phyloP scores from a whole-genome alignment of 2,797 vertebrate species.

The Ispidina picta region DNA sequence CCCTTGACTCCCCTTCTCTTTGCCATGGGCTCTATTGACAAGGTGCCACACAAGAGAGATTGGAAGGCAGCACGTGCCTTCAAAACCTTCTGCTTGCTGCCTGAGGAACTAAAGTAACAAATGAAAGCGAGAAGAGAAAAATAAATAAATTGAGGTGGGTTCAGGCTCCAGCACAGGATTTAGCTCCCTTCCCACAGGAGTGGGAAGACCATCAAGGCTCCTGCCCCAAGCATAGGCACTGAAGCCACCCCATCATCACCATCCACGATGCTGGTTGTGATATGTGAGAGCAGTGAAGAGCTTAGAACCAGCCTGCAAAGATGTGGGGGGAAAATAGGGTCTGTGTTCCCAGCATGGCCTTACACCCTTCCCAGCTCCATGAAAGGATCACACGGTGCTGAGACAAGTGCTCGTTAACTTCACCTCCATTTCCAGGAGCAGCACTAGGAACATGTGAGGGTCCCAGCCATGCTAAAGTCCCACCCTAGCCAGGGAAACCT shows the following conservation, averaged over 20 bases:
- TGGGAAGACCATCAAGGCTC: rapidly evolving
- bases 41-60: background rate
- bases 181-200: background rate
- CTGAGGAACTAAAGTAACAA: background rate
- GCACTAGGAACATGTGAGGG: rapidly evolving
- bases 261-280: rapidly evolving
- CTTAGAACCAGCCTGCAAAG: background rate
- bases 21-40: background rate
- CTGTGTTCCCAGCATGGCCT: rapidly evolving
- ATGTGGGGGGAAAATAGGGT: rapidly evolving
- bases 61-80: background rate
- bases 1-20: background rate
- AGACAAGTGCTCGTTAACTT: background rate
- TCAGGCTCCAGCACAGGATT: background rate
- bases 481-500: background rate
- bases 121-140: background rate
- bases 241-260: rapidly evolving
- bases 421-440: background rate
- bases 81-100: background rate
- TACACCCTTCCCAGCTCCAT: rapidly evolving
- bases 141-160: background rate
- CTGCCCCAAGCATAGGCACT: background rate
- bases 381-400: background rate
- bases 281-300: background rate
- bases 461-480: background rate